Base-by-base conservation (phyloP, 1,140 invertebrate species). In the Panagrolaimus sp. region DNA sequence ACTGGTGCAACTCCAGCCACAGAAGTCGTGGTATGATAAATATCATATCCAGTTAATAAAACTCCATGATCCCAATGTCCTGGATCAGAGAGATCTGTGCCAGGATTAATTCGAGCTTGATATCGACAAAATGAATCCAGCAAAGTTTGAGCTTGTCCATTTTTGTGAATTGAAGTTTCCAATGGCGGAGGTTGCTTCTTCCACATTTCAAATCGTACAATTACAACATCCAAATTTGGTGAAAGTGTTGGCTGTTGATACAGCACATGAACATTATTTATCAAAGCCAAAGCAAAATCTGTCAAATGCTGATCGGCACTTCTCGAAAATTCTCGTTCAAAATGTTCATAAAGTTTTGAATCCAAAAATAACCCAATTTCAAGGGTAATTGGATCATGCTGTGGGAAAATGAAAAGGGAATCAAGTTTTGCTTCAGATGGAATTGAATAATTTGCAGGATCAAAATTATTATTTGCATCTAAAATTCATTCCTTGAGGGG, bases 21-120 rank as follows among this genome's bases (percentile, higher is more conserved):
- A 17, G 69, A 73, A 26, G 82, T 63, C 32, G 80, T 82, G 12
- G 82, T 82, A 63, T 82, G 80, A 64, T 83, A 82, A 43, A 82
- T 82, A 62, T 82, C 80, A 66, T 83, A 81, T 6, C 85, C 86
- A 8, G 86, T 86, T 5, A 87, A 74, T 72, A 87, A 77, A 43
- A 87, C 83, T 12, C 84, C 87, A 70, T 87, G 86, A 73, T 87
- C 87, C 87, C 86, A 87, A 64, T 86, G 84, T n/a, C 63, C 68
- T n/a, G 76, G 73, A 46, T 73, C 75, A 24, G 76, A 82, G 21
- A 83, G 63, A 65, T 83, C 82, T n/a, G 77, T 73, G 24, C 82
- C 83, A 0, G 82, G 83, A 72, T 83, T 83, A 32, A 83, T 78
- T 10, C 73, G 68, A 15, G 81, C 75, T 69, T 82, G 80, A 70